Percentiles rank a stretch among this genome's conserved stretches.
Conservation (phyloP, 2,797 vertebrate genomes). For the Loris lydekkerianus region DNA sequence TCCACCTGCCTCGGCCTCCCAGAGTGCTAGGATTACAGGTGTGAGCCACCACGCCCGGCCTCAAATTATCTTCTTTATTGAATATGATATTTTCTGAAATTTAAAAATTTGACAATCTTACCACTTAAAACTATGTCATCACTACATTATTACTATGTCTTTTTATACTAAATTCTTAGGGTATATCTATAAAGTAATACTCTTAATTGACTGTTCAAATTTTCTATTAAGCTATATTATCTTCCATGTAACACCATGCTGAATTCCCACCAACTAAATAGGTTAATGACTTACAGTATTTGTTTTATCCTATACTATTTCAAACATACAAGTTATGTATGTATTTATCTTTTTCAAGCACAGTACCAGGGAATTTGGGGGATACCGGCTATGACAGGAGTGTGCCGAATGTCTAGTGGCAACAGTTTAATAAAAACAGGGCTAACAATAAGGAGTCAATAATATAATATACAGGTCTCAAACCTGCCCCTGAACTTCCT, state of each 20-base stretch:
- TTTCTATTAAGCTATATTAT: fast-evolving
- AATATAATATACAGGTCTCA: too few relatives aligned
- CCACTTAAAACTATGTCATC: fast-evolving
- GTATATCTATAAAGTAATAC: too few relatives aligned
- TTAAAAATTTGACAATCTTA: neutral
- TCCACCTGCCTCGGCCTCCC: neutral
- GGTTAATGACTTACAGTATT: neutral
- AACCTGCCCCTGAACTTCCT: neutral
- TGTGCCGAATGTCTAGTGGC: neutral
- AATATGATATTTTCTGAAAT: neutral
- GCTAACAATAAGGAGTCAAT: neutral
- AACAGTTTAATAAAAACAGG: neutral
- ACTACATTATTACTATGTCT: neutral
- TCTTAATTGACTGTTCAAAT: fast-evolving
- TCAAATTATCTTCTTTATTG: neutral
- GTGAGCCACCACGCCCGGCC: too few relatives aligned
- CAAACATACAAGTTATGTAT: neutral
- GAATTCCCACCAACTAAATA: neutral
- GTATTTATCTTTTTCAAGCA: neutral
- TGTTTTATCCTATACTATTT: neutral
- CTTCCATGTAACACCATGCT: neutral
- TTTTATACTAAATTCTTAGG: neutral
- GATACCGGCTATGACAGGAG: too few relatives aligned
- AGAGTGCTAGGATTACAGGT: too few relatives aligned
- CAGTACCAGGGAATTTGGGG: neutral